phyloP scores from a whole-genome alignment of 2,888 invertebrate genomes.

The Lochmaea capreae region DNA sequence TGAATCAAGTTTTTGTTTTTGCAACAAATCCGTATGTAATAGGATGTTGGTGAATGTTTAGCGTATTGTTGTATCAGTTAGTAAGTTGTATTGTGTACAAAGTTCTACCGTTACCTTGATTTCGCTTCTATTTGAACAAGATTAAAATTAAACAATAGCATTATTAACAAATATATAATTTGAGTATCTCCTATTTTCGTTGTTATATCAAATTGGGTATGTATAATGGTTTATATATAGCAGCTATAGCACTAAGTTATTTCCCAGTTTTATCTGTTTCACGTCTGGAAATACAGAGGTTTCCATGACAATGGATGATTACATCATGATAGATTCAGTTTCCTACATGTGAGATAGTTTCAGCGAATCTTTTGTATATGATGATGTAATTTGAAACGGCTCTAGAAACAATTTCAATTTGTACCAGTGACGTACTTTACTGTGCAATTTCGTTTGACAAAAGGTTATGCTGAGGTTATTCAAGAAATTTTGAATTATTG shows the following conservation, averaged over 20 bases:
- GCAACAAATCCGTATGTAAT: no score
- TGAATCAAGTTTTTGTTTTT: no score
- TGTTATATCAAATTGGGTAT: not conserved
- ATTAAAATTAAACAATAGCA: no score
- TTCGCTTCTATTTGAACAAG: no score
- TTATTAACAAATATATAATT: not conserved
- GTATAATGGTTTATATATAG: not conserved
- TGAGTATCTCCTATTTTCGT: not conserved
- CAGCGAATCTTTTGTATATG: constrained; percentile 8
- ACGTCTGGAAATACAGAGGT: constrained; percentile 1
- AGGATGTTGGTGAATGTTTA: no score
- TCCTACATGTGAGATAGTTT: not conserved
- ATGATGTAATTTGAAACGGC: constrained; percentile 7
- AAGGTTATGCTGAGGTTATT: no score
- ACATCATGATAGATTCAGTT: constrained; percentile 9
- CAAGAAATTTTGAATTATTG: no score
- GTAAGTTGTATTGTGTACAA: no score
- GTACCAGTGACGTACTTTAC: not conserved
- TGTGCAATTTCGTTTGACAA: no score
- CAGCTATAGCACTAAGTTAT: not conserved
- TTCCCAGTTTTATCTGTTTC: not conserved
- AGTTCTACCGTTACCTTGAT: no score
- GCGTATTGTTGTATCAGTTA: no score
- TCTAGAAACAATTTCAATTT: constrained; percentile 2
- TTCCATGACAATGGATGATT: constrained; percentile 13